Evolutionary conservation across 1,140 invertebrate species (phyloP), one percentile per base, ranked within the genome.

Genomic region (Aculops lycopersici): DNA sequence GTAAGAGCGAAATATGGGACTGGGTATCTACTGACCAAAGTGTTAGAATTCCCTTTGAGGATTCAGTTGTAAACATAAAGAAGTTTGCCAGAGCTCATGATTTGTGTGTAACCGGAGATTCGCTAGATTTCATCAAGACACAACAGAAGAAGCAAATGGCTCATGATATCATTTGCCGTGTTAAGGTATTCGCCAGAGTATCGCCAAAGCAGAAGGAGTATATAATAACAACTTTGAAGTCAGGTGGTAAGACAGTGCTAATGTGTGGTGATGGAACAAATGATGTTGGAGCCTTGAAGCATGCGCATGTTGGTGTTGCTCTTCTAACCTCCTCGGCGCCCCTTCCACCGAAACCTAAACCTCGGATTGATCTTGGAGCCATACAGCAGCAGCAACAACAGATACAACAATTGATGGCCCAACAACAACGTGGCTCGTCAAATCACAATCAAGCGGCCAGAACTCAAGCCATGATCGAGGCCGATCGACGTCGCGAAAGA

Each of bases 221-320:
- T 55, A 75, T 94, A 2, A 75, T 97, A 31, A 74, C 79, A 2
- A 69, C 71, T 8, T 57, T 95, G 20, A 92, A 92, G 56, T 62
- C 67, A 20, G 53, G 83, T 1, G 90, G 90, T 17, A 88, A 69
- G 52, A 66, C 66, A 2, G 92, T 86, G 1, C 57, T 98, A 0
- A 99, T 99, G 92, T 97, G 90, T 57, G 92, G 92, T n/a, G 92
- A 99, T 64, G 92, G 92, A 44, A 99, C 92, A 2, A 99, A 99
- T 60, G 92, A 99, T 64, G 92, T 99, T 18, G 92, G 92, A n/a
- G 92, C 92, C 17, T 62, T 99, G 8, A 98, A 97, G 65, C 90
- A 98, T 61, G 83, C 92, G 24, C 70, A 90, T 60, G 80, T 90
- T 54, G 83, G 81, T 70, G 43, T 47, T 36, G 45, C 45, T 5